Evolutionary conservation across 2,888 invertebrate genomes (phyloP).

Genomic region (Drosophila recens): DNA sequence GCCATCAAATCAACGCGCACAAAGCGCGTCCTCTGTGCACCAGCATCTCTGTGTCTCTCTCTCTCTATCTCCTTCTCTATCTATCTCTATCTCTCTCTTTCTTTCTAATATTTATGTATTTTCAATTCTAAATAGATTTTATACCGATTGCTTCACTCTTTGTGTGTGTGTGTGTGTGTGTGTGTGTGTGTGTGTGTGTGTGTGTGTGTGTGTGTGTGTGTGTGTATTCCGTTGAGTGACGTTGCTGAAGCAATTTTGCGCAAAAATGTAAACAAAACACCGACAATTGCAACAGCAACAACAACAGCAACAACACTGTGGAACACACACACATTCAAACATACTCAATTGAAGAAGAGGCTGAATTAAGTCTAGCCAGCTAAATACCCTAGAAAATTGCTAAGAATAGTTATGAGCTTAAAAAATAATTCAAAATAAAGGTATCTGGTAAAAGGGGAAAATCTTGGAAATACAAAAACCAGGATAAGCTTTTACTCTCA

Average conservation of each 20-base stretch:
- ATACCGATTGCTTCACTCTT: slow-evolving; percentile 7
- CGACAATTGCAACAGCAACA: slow-evolving; percentile 49
- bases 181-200: slow-evolving; percentile 25
- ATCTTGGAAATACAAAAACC: no score
- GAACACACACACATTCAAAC: slow-evolving; percentile 2
- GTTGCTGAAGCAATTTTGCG: slow-evolving; percentile 65
- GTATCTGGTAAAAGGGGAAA: no score
- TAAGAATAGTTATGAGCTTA: no score
- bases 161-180: slow-evolving; percentile 21
- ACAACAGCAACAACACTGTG: slow-evolving; percentile 29
- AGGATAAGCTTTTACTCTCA: no score
- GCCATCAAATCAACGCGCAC: slow-evolving; percentile 40
- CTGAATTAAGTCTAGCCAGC: no score
- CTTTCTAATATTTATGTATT: slow-evolving; percentile 61
- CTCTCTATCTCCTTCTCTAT: not conserved
- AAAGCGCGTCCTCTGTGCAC: slow-evolving; percentile 37
- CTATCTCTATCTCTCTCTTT: not conserved
- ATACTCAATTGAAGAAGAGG: not conserved
- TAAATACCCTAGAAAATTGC: not conserved
- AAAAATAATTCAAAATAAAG: no score
- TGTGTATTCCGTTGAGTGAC: slow-evolving; percentile 59
- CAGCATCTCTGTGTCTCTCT: slow-evolving; percentile 24
- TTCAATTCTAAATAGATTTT: slow-evolving; percentile 61
- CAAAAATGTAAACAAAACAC: slow-evolving; percentile 67
- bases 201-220: slow-evolving; percentile 37